phyloP scores from a whole-genome alignment of 2,797 vertebrate genomes.

The Botia kubotai region DNA sequence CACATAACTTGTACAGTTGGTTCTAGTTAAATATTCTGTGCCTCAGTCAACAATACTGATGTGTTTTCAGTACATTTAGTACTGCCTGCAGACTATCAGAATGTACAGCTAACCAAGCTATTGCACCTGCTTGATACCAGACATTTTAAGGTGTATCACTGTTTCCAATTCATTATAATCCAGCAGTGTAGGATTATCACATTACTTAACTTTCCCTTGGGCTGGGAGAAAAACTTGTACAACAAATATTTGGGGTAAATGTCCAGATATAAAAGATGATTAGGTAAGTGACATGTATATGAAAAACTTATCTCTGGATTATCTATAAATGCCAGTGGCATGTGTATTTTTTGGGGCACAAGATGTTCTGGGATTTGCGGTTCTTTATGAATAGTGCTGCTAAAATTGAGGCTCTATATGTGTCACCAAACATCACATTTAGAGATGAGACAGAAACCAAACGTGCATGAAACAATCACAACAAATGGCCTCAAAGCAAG shows the following conservation, averaged over 20 bases:
- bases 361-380: background rate
- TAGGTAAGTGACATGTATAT: background rate
- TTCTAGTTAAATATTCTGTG: slow-evolving; percentile 31
- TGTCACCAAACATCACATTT: background rate
- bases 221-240: background rate
- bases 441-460: slow-evolving; percentile 4
- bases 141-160: background rate
- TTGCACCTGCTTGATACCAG: background rate
- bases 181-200: background rate
- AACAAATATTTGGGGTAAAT: slow-evolving; percentile 7
- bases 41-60: slow-evolving; percentile 9
- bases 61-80: no score
- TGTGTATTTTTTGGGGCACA: slow-evolving; percentile 12
- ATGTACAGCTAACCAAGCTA: no score
- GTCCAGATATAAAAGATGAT: slow-evolving; percentile 8
- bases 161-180: background rate
- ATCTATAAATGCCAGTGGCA: slow-evolving; percentile 1
- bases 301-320: background rate
- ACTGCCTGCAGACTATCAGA: no score
- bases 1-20: slow-evolving; percentile 4
- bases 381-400: background rate
- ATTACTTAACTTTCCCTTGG: background rate
- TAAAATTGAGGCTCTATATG: background rate
- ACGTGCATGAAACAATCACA: background rate
- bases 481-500: background rate